A percentile compares a stretch with the other conserved stretches of the same genome.
Conservation (phyloP, 1,140 invertebrate species). For the Triops cancriformis region DNA sequence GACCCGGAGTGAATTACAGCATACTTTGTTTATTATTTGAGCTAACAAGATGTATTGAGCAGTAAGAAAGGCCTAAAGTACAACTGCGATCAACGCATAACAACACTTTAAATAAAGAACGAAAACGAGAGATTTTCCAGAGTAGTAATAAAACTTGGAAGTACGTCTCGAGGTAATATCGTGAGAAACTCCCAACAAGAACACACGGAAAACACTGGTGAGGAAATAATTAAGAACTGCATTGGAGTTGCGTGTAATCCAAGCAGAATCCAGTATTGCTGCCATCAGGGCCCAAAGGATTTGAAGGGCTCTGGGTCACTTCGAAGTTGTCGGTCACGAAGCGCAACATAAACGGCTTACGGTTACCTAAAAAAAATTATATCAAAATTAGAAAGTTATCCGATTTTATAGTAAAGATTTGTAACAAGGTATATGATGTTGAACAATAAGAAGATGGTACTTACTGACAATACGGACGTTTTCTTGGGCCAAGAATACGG, state of each 20-base stretch:
- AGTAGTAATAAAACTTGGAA: too few relatives aligned
- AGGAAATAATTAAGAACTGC: background rate
- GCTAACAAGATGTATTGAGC: too few relatives aligned
- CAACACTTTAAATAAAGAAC: too few relatives aligned
- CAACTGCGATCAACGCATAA: too few relatives aligned
- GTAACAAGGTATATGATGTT: background rate
- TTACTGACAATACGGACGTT: background rate
- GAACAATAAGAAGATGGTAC: background rate
- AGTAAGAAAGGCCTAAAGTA: too few relatives aligned
- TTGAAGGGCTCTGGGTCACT: conserved; percentile 21
- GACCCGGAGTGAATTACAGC: too few relatives aligned
- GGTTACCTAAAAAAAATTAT: conserved; percentile 17
- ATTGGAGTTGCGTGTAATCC: conserved; percentile 24
- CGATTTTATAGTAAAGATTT: background rate
- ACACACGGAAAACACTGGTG: too few relatives aligned
- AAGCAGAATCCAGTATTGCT: conserved; percentile 26
- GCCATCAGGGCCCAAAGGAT: conserved; percentile 23
- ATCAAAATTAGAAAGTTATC: conserved; percentile 9
- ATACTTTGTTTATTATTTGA: too few relatives aligned
- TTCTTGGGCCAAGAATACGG: background rate
- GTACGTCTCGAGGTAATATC: too few relatives aligned
- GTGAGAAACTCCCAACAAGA: too few relatives aligned
- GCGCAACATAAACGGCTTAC: conserved; percentile 26
- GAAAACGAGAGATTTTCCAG: too few relatives aligned
- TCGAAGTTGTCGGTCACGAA: conserved; percentile 26